Evolutionary conservation across 2,797 vertebrate genomes (phyloP), one percentile per base, ranked within the genome.

Genomic region (Epinephelus coioides): DNA sequence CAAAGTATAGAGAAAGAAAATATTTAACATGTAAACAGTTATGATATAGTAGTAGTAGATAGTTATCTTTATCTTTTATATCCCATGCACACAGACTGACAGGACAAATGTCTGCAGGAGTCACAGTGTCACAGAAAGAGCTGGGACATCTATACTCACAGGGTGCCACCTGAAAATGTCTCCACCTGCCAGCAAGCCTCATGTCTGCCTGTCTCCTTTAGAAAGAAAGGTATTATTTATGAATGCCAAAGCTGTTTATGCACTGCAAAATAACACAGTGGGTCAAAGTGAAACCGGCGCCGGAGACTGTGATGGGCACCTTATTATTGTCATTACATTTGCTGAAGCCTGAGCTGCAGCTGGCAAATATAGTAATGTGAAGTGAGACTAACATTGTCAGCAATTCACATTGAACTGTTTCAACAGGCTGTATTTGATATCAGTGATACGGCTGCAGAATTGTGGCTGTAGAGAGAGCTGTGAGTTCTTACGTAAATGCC

Each of bases 201-300:
- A 34, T 69, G 68, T 69, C 73, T 73, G 21, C 69, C 50, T 74
- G 61, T 75, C 68, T 74, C 66, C 46, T 73, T 79, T 64, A 83
- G 71, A 60, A 40, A 30, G 61, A 76, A 51, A 82, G 54, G 57
- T 83, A 78, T 78, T 76, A 86, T 84, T 87, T 85, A 79, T 81
- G 81, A 85, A 74, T 67, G 64, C 63, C 69, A 64, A 57, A 76
- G 74, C 78, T 79, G 86, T 89, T 88, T 79, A 83, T 85, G 75
- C 53, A 23, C 56, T 70, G 73, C 64, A 85, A 83, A 90, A 87
- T 74, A 76, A 66, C 78, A 81, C 57, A 74, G 51, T 72, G 70
- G 77, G 73, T 89, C 75, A 75, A 73, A 84, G 75, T 70, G 67
- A 78, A 83, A 72, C 54, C 44, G 17, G 51, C 3, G 14, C 15